A percentile compares a stretch with the other conserved stretches of the same genome.
These are phyloP conservation scores for Copidosoma floridanum DNA, from an alignment of 1,140 invertebrate species.

Conservation along the genomic window DNA sequence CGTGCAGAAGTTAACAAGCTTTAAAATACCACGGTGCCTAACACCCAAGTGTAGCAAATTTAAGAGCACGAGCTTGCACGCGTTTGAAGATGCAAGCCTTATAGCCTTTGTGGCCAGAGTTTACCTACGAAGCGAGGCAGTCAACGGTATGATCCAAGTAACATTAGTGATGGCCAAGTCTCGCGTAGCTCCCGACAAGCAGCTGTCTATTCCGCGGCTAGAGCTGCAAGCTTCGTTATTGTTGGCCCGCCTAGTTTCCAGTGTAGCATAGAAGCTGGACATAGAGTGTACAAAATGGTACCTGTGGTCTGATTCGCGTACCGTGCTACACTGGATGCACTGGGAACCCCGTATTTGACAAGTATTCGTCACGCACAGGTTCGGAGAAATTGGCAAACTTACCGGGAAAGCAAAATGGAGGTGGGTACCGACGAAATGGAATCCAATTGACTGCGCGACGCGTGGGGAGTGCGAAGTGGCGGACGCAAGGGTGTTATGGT, in stretches of 20 bases:
- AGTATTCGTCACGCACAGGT: background rate
- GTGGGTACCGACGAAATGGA: background rate
- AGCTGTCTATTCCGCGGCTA: background rate
- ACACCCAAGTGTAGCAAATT: background rate
- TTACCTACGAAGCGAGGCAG: background rate
- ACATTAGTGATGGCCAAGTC: background rate
- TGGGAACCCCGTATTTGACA: background rate
- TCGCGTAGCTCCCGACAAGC: background rate
- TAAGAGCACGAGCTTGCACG: background rate
- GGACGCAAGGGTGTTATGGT: background rate
- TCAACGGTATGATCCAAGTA: background rate
- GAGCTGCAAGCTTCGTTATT: background rate
- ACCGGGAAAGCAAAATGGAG: background rate
- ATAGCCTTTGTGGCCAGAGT: background rate
- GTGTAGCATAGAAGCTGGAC: background rate
- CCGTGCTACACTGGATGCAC: background rate
- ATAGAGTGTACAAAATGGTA: background rate
- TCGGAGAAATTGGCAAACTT: background rate
- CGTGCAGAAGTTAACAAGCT: too few species aligned
- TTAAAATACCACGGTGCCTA: slow-evolving; percentile 3
- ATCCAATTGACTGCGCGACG: background rate
- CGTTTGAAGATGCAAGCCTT: background rate
- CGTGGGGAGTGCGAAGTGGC: background rate
- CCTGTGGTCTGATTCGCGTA: background rate
- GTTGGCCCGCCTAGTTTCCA: background rate